phyloP scores from a whole-genome alignment of 2,113 vertebrate genomes.

The Phyllostomus hastatus region DNA sequence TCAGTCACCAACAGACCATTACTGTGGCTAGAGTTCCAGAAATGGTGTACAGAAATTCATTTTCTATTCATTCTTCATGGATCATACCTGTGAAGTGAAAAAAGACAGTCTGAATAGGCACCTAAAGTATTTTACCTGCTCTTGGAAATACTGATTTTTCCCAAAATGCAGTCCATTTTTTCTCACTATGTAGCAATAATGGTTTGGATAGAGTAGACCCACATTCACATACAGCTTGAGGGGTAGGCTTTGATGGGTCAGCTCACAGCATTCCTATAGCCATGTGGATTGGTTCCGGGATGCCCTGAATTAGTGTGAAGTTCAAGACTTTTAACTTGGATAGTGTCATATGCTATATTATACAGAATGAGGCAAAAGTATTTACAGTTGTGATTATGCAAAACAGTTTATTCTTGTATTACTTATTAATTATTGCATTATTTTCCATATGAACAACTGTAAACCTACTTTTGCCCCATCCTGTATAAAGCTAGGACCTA shows the following conservation, averaged over 20 bases:
- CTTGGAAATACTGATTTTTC: neutral
- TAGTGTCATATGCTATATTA: neutral
- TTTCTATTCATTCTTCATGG: conserved; percentile 15
- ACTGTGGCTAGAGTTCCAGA: neutral
- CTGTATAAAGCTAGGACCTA: neutral
- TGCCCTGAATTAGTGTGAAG: neutral
- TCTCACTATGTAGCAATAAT: neutral
- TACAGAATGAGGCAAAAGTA: neutral
- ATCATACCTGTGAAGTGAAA: conserved; percentile 49
- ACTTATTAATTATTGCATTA: neutral
- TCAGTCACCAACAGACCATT: neutral
- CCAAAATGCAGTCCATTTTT: neutral
- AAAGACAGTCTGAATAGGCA: conserved; percentile 37
- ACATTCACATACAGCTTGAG: neutral
- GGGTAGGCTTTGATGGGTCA: neutral
- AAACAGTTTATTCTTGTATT: neutral
- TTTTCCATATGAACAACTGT: neutral
- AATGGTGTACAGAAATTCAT: neutral
- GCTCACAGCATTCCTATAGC: neutral
- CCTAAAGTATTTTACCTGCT: neutral
- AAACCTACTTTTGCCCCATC: neutral
- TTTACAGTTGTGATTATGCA: neutral
- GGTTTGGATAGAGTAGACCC: neutral
- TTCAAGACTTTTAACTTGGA: neutral
- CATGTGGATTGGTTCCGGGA: neutral